These are phyloP conservation scores for Pteropus rufus DNA, from an alignment of 2,797 vertebrate genomes.

Conservation along the genomic window DNA sequence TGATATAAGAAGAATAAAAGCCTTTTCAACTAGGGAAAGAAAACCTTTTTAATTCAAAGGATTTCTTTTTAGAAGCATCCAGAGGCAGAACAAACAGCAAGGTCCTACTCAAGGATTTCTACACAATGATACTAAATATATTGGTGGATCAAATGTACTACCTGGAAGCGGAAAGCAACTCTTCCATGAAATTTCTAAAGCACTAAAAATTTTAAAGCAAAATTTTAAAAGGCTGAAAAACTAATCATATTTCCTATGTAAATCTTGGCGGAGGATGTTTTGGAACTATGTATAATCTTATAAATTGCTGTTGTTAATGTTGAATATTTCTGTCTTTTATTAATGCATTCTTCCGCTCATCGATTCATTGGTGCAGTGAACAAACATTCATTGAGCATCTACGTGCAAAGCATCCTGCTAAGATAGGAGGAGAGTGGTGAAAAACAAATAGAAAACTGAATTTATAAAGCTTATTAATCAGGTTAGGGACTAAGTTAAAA, in stretches of 20 bases:
- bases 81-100: slow-evolving; percentile 12
- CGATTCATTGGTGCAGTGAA: background rate
- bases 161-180: background rate
- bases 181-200: background rate
- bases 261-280: background rate
- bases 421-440: background rate
- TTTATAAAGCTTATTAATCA: background rate
- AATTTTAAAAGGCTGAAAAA: slow-evolving; percentile 4
- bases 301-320: background rate
- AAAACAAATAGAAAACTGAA: background rate
- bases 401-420: background rate
- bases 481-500: background rate
- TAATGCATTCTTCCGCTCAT: background rate
- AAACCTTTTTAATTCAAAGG: slow-evolving; percentile 27
- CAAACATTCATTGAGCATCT: background rate
- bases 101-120: background rate
- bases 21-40: background rate
- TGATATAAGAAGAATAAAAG: slow-evolving; percentile 20
- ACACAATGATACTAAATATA: background rate
- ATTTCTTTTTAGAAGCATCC: slow-evolving; percentile 25
- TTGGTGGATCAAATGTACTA: background rate
- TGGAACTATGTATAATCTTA: background rate
- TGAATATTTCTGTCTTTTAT: background rate
- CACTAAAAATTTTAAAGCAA: background rate
- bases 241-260: background rate